phyloP scores from a whole-genome alignment of 1,140 invertebrate species.

The Zaprionus taronus region DNA sequence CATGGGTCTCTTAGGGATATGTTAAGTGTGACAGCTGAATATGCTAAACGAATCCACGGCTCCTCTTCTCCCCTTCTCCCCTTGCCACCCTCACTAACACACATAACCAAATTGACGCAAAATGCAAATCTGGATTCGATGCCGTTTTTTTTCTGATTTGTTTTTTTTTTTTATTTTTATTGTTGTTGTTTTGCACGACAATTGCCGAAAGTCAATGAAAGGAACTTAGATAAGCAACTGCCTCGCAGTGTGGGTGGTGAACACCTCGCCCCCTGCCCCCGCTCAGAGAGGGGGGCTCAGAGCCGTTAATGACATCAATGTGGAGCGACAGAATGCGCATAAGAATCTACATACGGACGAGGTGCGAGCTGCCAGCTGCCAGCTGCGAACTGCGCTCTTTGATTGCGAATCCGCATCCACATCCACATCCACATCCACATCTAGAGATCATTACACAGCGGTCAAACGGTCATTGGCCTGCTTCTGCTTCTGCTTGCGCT shows the following conservation, averaged over 20 bases:
- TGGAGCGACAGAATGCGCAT: slow-evolving; percentile 35
- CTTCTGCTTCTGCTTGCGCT: slow-evolving; percentile 62
- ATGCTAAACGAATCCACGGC: slow-evolving; percentile 55
- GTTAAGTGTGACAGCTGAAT: slow-evolving; percentile 67
- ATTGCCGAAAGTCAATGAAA: slow-evolving; percentile 71
- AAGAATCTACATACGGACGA: slow-evolving; percentile 61
- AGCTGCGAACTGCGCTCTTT: slow-evolving; percentile 10
- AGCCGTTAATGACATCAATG: slow-evolving; percentile 68
- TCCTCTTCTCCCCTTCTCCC: neutral
- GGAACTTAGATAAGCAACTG: slow-evolving; percentile 69
- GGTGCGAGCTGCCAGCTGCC: slow-evolving; percentile 15
- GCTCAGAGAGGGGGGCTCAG: neutral
- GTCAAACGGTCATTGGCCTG: slow-evolving; percentile 83
- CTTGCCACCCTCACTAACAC: slow-evolving; percentile 48
- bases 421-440: slow-evolving; percentile 32
- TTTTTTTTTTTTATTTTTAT: neutral
- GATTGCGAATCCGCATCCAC: slow-evolving; percentile 21
- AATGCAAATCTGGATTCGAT: slow-evolving; percentile 60
- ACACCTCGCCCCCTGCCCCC: too few species aligned
- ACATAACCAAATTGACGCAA: slow-evolving; percentile 50
- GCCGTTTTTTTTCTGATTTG: slow-evolving; percentile 13
- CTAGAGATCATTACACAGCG: slow-evolving; percentile 74
- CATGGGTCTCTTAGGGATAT: slow-evolving; percentile 43
- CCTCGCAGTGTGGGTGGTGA: neutral
- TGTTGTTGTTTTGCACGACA: slow-evolving; percentile 33